Percentiles rank a stretch among this genome's conserved stretches.
These are phyloP conservation scores for Scelioninae gen. 2 DNA, from an alignment of 2,888 invertebrate species.

Conservation along the genomic window DNA sequence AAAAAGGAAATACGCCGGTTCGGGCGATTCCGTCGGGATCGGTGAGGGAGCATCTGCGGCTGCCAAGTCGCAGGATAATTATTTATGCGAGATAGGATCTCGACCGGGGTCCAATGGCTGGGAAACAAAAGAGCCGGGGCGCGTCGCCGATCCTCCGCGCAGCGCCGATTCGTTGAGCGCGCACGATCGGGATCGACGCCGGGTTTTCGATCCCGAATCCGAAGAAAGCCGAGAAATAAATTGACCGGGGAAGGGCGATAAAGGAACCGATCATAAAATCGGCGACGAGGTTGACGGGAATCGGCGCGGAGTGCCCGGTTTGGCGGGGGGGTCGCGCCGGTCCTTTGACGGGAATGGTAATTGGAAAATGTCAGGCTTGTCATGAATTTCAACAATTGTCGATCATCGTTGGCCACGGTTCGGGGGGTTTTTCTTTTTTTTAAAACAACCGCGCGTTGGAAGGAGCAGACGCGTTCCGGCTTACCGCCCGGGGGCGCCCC, in stretches of 20 bases:
- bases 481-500: conserved; percentile 10
- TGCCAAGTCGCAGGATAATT: conserved; percentile 71
- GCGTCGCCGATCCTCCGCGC: conserved; percentile 40
- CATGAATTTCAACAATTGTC: conserved; percentile 43
- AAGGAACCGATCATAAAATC: conserved; percentile 22
- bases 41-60: conserved; percentile 64
- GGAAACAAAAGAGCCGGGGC: conserved; percentile 72
- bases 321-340: not conserved
- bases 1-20: conserved; percentile 64
- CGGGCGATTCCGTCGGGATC: conserved; percentile 49
- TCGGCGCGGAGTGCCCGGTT: too few species aligned
- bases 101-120: conserved; percentile 64
- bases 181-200: conserved; percentile 50
- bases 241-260: conserved; percentile 31
- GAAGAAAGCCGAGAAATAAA: conserved; percentile 51
- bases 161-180: conserved; percentile 46
- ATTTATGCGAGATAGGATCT: conserved; percentile 75
- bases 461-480: conserved; percentile 8
- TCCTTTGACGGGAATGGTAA: not conserved
- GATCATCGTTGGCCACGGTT: conserved; percentile 38
- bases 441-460: not conserved
- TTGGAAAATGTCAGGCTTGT: conserved; percentile 19
- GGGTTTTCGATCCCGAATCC: conserved; percentile 41
- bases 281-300: too few species aligned
- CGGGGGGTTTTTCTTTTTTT: conserved; percentile 9